These are phyloP conservation scores for Aethina tumida DNA, from an alignment of 1,140 invertebrate genomes.

Conservation along the genomic window DNA sequence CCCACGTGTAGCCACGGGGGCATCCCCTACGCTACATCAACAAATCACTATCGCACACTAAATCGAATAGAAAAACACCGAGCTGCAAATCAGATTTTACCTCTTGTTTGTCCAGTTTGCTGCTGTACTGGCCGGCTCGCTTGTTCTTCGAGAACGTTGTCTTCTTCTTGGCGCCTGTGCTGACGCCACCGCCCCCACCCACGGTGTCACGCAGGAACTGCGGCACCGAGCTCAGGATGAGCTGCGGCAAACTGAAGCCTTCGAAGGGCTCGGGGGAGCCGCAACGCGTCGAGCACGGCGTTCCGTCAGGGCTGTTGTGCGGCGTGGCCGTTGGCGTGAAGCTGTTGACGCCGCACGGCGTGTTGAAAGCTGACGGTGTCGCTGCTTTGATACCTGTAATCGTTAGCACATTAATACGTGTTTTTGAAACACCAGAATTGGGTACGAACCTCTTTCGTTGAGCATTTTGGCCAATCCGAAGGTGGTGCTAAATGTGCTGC, in stretches of 20 bases:
- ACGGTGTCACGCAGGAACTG: constrained; percentile 63
- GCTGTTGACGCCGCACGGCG: constrained; percentile 53
- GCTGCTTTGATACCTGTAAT: constrained; percentile 51
- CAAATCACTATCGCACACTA: background rate
- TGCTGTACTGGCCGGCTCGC: constrained; percentile 6
- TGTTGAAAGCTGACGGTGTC: constrained; percentile 53
- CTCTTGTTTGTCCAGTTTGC: constrained; percentile 15
- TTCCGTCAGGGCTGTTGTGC: constrained; percentile 64
- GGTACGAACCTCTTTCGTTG: constrained; percentile 55
- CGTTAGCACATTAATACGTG: too few species aligned
- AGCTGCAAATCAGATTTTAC: constrained; percentile 11
- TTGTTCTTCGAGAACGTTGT: constrained; percentile 12
- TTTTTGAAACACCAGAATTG: too few species aligned
- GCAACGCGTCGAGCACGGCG: constrained; percentile 46
- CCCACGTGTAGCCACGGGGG: too few species aligned
- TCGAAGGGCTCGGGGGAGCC: constrained; percentile 42
- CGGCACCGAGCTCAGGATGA: constrained; percentile 60
- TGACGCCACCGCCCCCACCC: constrained; percentile 43
- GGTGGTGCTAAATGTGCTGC: constrained; percentile 69
- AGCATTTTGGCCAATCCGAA: constrained; percentile 69
- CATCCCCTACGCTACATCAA: background rate
- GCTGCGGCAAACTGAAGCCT: constrained; percentile 40
- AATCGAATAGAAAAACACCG: background rate
- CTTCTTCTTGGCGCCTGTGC: constrained; percentile 28
- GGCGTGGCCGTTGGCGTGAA: constrained; percentile 73